Evolutionary conservation across 2,888 invertebrate species (phyloP), one percentile per base, ranked within the genome.

Genomic region (Odontomyia ornata): DNA sequence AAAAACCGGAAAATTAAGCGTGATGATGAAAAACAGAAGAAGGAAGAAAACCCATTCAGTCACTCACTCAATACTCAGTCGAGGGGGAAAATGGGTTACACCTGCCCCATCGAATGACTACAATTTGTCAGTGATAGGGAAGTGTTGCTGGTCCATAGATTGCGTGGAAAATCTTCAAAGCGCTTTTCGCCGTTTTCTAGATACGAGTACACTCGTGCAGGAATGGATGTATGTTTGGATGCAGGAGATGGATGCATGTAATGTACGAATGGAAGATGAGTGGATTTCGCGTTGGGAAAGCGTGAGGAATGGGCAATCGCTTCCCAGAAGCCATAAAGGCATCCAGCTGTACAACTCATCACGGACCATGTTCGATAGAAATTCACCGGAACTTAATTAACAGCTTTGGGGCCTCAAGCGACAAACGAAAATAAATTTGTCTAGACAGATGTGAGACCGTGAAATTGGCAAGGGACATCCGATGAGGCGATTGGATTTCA

Each of bases 361-460:
- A 60, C 11, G 36, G 73, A 30, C 23, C 36, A 73, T 60, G 43
- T 28, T 36, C 57, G 57, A 60, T 73, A 73, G 73, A 57, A 73
- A 73, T 73, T 73, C 60, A 60, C 73, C 73, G 73, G 73, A 73
- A 73, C 73, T 73, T 73, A 73, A 73, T 73, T 73, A 73, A 57
- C 73, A 73, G 73, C 73, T 72, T 21, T 21, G 52, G n/a, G 23
- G 72, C 21, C 4, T 13, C 36, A 23, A 5, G 73, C 36, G 43
- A 36, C 43, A 13, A 73, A 60, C 43, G 13, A 73, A 60, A 73
- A 73, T 73, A 64, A 75, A 75, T 64, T 75, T 64, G 62, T 75
- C 75, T 75, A 75, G 75, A 75, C 75, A 27, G 73, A 73, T 73
- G 73, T 73, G 73, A 73, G 73, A 73, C 73, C 73, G 23, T 73